A percentile compares a stretch with the other conserved stretches of the same genome.
Conservation (phyloP, 2,888 invertebrate genomes). For the Drosophila atroscutellata region DNA sequence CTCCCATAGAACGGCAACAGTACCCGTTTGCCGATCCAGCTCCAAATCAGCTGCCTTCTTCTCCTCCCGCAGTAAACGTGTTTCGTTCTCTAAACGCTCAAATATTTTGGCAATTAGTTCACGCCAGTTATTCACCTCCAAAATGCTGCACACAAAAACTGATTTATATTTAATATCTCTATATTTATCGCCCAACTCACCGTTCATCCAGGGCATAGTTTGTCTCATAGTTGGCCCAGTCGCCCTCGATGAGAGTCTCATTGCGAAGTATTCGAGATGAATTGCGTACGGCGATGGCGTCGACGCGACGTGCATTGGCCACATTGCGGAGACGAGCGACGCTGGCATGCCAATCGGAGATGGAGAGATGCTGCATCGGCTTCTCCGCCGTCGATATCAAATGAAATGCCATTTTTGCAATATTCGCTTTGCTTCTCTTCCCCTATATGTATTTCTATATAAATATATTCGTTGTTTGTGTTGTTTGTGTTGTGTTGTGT, state of each 20-base stretch:
- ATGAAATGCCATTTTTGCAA: slow-evolving; percentile 76
- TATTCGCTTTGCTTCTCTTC: background rate
- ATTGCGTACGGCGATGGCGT: slow-evolving; percentile 90
- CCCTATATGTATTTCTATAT: slow-evolving; percentile 75
- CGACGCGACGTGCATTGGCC: slow-evolving; percentile 88
- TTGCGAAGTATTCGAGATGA: slow-evolving; percentile 90
- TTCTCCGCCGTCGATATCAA: slow-evolving; percentile 88
- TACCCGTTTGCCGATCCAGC: slow-evolving; percentile 88
- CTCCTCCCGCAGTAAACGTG: slow-evolving; percentile 88
- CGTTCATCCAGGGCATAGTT: slow-evolving; percentile 90
- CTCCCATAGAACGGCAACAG: slow-evolving; percentile 89
- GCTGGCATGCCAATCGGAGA: slow-evolving; percentile 90
- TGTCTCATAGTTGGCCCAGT: slow-evolving; percentile 92
- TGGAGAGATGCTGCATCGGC: slow-evolving; percentile 89
- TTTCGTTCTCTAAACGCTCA: slow-evolving; percentile 88
- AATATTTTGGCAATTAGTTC: slow-evolving; percentile 86
- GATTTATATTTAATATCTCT: background rate
- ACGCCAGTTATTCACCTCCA: slow-evolving; percentile 87
- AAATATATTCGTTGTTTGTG: slow-evolving; percentile 57
- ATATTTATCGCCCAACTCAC: slow-evolving; percentile 3
- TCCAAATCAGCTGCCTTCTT: slow-evolving; percentile 91
- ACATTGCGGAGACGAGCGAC: slow-evolving; percentile 90
- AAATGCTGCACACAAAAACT: slow-evolving; percentile 83
- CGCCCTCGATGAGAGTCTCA: slow-evolving; percentile 90
- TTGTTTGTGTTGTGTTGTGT: background rate